Conservation (phyloP, 2,888 invertebrate species). For the Polymixis flavicincta region DNA sequence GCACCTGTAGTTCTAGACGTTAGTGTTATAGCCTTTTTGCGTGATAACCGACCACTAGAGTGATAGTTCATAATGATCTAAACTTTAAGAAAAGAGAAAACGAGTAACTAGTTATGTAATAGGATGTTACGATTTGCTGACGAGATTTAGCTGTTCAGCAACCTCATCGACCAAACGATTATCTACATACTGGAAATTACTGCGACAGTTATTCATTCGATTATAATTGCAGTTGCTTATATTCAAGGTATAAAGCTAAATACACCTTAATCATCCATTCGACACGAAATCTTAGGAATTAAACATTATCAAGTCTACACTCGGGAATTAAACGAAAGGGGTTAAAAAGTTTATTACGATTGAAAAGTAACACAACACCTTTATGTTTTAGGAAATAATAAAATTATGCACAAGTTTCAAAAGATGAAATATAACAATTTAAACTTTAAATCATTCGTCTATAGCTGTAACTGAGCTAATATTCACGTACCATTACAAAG, state of each 20-base stretch:
- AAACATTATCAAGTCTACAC: background rate
- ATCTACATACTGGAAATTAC: conserved; percentile 4
- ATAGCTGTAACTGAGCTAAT: background rate
- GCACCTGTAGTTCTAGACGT: background rate
- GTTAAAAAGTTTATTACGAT: background rate
- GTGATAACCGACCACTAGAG: conserved; percentile 37
- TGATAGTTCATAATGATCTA: conserved; percentile 36
- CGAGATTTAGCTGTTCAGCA: conserved; percentile 9
- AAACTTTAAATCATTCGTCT: background rate
- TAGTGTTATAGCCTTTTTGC: conserved; percentile 40
- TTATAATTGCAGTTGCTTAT: conserved; percentile 7
- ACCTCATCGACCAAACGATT: conserved; percentile 24
- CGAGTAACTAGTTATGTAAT: conserved; percentile 38
- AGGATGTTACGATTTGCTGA: conserved; percentile 23
- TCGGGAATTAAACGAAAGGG: background rate
- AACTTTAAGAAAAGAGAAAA: conserved; percentile 56
- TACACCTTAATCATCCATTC: background rate
- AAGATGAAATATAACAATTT: background rate
- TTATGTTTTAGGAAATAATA: background rate
- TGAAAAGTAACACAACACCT: background rate
- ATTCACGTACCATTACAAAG: conserved; percentile 15
- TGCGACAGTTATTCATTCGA: conserved; percentile 25
- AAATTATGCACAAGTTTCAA: background rate
- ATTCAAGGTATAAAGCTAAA: conserved; percentile 8
- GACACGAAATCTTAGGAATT: background rate